Conservation (phyloP, 2,113 vertebrate genomes). For the Nyctibius bracteatus region DNA sequence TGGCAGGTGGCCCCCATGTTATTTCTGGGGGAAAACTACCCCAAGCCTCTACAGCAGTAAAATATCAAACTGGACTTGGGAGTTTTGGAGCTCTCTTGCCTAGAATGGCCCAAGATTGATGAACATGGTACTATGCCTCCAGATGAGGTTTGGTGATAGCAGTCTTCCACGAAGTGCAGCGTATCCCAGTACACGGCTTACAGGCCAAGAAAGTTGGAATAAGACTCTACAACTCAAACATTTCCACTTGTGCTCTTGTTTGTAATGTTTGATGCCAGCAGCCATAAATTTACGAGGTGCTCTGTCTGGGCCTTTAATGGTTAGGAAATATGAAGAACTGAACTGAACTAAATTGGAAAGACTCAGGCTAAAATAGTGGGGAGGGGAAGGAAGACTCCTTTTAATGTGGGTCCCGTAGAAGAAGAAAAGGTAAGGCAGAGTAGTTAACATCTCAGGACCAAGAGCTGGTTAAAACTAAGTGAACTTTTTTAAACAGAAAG, state of each 20-base stretch:
- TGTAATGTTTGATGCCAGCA: neutral
- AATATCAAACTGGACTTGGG: neutral
- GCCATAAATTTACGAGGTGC: conserved; percentile 1
- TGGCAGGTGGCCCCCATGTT: neutral
- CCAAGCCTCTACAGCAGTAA: neutral
- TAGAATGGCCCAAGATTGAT: neutral
- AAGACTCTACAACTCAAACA: neutral
- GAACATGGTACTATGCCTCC: neutral
- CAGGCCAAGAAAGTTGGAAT: neutral
- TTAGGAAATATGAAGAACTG: neutral
- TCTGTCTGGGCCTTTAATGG: neutral
- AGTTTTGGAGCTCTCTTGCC: neutral
- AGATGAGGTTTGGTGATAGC: neutral
- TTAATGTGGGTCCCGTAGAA: rapidly evolving
- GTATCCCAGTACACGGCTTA: neutral
- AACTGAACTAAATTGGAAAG: neutral
- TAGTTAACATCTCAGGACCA: neutral
- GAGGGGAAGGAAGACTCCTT: neutral
- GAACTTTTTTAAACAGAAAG: neutral
- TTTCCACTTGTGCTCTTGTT: neutral
- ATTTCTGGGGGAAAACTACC: neutral
- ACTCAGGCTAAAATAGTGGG: neutral
- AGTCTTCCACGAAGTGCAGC: neutral
- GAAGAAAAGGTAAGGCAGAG: neutral
- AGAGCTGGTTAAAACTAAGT: neutral